phyloP scores from a whole-genome alignment of 37 sponge, comb jelly and placozoan species.

The Spongilla lacustris region DNA sequence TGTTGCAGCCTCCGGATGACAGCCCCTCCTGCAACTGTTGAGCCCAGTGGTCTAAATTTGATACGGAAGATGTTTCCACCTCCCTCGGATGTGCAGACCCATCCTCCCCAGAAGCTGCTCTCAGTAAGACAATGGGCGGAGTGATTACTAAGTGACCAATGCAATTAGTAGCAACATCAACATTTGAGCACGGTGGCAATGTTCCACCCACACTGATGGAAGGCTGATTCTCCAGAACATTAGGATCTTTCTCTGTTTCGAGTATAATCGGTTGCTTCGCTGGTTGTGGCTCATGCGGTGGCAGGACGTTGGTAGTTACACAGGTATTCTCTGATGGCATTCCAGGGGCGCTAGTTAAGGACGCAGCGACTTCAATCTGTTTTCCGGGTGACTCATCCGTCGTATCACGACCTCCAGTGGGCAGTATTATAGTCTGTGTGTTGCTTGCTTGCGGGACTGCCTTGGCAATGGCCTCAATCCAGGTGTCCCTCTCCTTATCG shows the following conservation, averaged over 20 bases:
- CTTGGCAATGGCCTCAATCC: conserved; percentile 54
- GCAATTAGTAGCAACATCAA: background rate
- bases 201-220: no score
- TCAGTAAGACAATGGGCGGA: background rate
- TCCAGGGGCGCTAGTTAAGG: no score
- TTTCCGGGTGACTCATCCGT: no score
- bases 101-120: background rate
- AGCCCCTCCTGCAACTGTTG: background rate
- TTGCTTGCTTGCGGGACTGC: background rate
- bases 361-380: no score
- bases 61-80: background rate
- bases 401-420: no score
- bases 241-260: no score
- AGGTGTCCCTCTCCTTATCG: conserved; percentile 53
- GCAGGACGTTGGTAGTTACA: no score
- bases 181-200: background rate
- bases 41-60: background rate
- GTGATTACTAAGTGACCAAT: background rate
- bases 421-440: background rate
- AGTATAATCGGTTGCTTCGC: no score
- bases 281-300: no score
- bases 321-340: no score
- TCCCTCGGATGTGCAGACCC: background rate
- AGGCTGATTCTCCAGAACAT: no score
- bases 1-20: background rate